Conservation (phyloP, 2,888 invertebrate genomes). For the Eristalis intricaria region DNA sequence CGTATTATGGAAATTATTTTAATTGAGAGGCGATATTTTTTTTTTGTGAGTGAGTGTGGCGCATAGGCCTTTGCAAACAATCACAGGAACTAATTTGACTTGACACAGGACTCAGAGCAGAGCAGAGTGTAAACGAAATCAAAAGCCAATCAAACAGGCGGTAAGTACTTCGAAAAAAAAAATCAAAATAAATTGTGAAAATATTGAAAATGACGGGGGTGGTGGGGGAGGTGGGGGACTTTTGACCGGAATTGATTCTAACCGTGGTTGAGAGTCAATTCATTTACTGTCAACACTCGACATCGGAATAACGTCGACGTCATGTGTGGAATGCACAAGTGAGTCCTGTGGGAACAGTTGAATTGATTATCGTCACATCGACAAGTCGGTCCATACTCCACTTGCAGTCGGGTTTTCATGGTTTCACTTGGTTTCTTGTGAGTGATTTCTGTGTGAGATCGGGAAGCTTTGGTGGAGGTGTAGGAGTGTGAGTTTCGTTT, state of each 20-base stretch:
- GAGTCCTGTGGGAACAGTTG: not conserved
- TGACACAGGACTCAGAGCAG: constrained; percentile 17
- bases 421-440: no score
- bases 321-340: not conserved
- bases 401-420: no score
- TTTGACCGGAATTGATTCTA: not conserved
- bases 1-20: constrained; percentile 46
- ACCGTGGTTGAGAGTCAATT: not conserved
- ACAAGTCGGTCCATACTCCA: no score
- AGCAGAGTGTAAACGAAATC: constrained; percentile 1
- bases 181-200: not conserved
- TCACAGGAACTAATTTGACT: constrained; percentile 26
- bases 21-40: constrained; percentile 20
- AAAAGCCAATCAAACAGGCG: constrained; percentile 9
- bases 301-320: not conserved
- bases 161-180: not conserved
- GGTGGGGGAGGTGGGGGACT: not conserved
- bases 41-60: not conserved
- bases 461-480: no score
- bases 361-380: no score
- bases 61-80: constrained; percentile 4
- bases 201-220: not conserved
- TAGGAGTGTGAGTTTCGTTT: no score
- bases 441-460: not conserved
- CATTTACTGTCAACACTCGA: not conserved